These are phyloP conservation scores for Pristis pectinata DNA, from an alignment of 2,797 vertebrate genomes.

Conservation along the genomic window DNA sequence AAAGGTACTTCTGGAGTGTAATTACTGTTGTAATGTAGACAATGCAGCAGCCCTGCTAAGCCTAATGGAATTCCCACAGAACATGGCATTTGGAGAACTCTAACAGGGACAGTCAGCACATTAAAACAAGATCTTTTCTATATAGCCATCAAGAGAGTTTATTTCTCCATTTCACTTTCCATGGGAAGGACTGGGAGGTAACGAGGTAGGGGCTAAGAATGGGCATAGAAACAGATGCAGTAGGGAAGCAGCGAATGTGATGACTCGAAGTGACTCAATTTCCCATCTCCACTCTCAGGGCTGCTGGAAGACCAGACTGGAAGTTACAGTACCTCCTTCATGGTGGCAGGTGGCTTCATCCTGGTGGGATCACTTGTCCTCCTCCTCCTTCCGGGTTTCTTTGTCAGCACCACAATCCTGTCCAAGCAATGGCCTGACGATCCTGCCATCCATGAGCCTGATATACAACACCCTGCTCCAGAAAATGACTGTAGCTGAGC, in stretches of 20 bases:
- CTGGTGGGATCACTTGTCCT: conserved; percentile 48
- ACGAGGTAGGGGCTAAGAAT: not conserved
- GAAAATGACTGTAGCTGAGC: not conserved
- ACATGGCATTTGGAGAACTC: not conserved
- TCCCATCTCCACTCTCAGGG: not conserved
- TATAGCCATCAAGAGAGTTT: too few species aligned
- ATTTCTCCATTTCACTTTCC: too few species aligned
- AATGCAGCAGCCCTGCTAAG: not conserved
- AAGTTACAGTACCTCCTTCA: conserved; percentile 48
- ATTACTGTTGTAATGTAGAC: not conserved
- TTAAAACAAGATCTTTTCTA: too few species aligned
- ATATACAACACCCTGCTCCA: not conserved
- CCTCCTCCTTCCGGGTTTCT: conserved; percentile 42
- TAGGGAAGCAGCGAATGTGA: not conserved
- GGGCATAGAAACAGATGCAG: not conserved
- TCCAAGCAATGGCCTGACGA: too few species aligned
- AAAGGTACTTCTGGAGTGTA: not conserved
- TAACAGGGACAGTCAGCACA: not conserved
- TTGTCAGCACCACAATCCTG: not conserved
- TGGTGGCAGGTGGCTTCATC: conserved; percentile 45
- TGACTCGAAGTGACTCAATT: not conserved
- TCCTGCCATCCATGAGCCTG: not conserved
- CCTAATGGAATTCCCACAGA: not conserved
- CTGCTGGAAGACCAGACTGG: conserved; percentile 48
- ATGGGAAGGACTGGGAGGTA: too few species aligned